Conservation (phyloP, 2,888 invertebrate species). For the Tachina grossa region DNA sequence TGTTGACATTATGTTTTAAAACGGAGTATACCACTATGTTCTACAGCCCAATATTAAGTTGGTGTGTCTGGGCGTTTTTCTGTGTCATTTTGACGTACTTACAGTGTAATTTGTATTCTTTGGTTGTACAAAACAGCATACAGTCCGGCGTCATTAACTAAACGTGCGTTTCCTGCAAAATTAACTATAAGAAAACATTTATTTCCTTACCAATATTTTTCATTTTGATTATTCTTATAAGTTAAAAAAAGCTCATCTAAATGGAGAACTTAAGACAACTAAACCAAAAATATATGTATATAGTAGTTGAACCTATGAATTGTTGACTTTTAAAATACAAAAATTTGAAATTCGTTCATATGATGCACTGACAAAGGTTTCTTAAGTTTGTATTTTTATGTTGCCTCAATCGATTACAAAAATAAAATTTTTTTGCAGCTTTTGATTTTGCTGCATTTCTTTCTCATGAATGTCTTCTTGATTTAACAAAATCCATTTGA, state of each 20-base stretch:
- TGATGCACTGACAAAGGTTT: conserved; percentile 50
- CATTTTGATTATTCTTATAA: conserved; percentile 29
- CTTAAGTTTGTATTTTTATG: conserved; percentile 1
- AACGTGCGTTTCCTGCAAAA: too few species aligned
- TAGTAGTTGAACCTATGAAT: conserved; percentile 40
- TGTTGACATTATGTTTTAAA: too few species aligned
- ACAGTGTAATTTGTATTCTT: too few species aligned
- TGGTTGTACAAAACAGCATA: too few species aligned
- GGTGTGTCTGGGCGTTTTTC: too few species aligned
- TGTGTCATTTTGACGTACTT: too few species aligned
- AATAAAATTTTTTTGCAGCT: not conserved
- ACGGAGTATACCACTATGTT: too few species aligned
- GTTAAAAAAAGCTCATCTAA: conserved; percentile 30
- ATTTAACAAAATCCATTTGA: conserved; percentile 26
- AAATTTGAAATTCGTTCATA: conserved; percentile 52
- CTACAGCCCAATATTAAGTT: too few species aligned
- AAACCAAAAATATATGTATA: conserved; percentile 11
- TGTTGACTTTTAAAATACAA: conserved; percentile 5
- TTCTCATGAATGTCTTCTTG: conserved; percentile 32
- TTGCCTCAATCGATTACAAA: conserved; percentile 3
- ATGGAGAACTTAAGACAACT: not conserved
- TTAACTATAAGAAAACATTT: not conserved
- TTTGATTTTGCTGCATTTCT: conserved; percentile 20
- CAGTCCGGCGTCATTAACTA: too few species aligned
- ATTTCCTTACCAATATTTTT: conserved; percentile 1